Conservation (phyloP, 1,140 invertebrate species). For the Linepithema humile region DNA sequence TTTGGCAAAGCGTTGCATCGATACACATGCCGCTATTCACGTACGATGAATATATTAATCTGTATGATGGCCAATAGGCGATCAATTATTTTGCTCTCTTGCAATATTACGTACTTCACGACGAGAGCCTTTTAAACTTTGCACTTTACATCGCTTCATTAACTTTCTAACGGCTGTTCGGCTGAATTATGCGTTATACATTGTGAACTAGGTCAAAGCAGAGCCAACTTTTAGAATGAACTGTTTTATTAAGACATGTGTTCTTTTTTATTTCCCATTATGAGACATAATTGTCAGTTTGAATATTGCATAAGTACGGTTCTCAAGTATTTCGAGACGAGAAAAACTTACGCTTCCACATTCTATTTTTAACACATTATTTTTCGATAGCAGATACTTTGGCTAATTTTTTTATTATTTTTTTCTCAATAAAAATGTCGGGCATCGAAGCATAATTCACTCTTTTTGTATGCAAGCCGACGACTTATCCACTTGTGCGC, state of each 20-base stretch:
- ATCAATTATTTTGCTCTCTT: background rate
- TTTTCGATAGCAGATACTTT: conserved; percentile 11
- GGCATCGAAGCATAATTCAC: background rate
- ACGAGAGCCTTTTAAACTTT: conserved; percentile 19
- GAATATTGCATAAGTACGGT: background rate
- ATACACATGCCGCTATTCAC: background rate
- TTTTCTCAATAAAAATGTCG: background rate
- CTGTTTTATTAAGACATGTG: conserved; percentile 7
- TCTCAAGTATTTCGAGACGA: background rate
- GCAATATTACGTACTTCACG: background rate
- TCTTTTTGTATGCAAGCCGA: background rate
- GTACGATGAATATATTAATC: background rate
- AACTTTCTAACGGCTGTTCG: conserved; percentile 26
- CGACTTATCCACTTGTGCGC: background rate
- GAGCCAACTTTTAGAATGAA: conserved; percentile 6
- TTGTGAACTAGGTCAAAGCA: conserved; percentile 5
- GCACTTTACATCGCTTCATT: conserved; percentile 44
- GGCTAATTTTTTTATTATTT: background rate
- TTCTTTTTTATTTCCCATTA: background rate
- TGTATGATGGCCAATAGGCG: background rate
- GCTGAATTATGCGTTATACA: background rate
- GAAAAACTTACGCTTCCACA: conserved; percentile 13
- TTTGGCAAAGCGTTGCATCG: background rate
- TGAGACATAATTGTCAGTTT: background rate
- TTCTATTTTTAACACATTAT: background rate